Evolutionary conservation across 2,888 invertebrate species (phyloP).

Genomic region (Anodontia alba): DNA sequence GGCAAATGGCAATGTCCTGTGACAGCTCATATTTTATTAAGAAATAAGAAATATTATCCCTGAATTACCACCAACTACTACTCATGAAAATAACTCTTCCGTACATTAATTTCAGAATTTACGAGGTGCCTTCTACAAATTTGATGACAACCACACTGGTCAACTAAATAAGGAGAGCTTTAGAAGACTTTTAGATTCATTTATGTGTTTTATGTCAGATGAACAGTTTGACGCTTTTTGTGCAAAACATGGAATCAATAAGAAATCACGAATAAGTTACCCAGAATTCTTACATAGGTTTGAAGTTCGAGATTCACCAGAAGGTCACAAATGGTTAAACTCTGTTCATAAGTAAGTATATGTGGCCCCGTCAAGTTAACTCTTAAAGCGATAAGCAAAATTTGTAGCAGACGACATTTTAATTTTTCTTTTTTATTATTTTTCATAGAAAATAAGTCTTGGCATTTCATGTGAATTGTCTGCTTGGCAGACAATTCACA

Average conservation of each 20-base stretch:
- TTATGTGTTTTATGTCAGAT: constrained; percentile 80
- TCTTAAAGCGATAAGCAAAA: no score
- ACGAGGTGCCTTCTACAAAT: constrained; percentile 83
- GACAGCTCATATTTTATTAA: no score
- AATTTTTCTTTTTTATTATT: no score
- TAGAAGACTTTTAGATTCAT: constrained; percentile 80
- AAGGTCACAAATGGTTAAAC: constrained; percentile 83
- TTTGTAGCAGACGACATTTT: no score
- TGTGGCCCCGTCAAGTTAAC: no score
- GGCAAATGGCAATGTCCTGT: no score
- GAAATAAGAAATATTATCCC: no score
- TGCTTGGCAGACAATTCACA: no score
- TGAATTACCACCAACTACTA: no score
- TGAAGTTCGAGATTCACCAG: constrained; percentile 80
- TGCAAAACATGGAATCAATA: constrained; percentile 73
- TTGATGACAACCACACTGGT: constrained; percentile 82
- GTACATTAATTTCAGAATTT: constrained; percentile 82
- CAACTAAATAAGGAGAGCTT: constrained; percentile 79
- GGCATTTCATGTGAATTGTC: no score
- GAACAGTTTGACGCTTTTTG: constrained; percentile 82
- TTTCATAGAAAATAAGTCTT: no score
- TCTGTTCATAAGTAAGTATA: constrained; percentile 80
- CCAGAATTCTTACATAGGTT: constrained; percentile 81
- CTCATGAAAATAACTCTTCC: no score
- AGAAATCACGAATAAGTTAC: constrained; percentile 77